Base-by-base conservation (phyloP, 92 coral and sea anemone species). In the Galaxea fascicularis region DNA sequence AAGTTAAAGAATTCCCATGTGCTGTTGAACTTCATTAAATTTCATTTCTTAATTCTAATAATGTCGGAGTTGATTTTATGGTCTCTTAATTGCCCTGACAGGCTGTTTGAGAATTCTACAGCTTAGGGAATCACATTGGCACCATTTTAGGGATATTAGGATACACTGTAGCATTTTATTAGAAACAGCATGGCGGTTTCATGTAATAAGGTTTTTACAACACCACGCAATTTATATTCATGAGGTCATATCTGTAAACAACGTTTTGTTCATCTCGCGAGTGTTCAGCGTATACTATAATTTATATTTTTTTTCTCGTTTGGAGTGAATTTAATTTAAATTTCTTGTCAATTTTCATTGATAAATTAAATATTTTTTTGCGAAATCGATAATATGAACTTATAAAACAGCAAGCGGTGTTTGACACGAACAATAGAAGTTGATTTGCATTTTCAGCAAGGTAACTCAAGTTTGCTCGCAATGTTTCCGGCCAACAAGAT, bases 1-100 rank as follows among this genome's bases (percentile, higher is more conserved):
- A 94, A 89, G 95, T 94, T 86, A 65, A 83, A 92, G 92, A 94
- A 94, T 94, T 89, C 89, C 95, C 98, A 94, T 94, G 98, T 94
- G 98, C 92, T 94, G 76, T 46, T 71, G 79, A 74, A 77, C 78
- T 78, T 93, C 94, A 85, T 86, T 87, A 90, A 86, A 78, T 85
- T 84, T 76, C 80, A 78, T 87, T 79, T 87, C 78, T 64, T 84
- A 77, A 85, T 57, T 88, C 92, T 64, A 53, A 82, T 75, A 59
- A 64, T 47, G 81, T 62, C 85, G 58, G 73, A 67, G 71, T 76
- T 79, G 60, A 91, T 87, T 79, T 88, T 73, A 82, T 66, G 46
- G 86, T 53, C 76, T 31, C 72, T 58, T 78, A 83, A 83, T 91
- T 87, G 80, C 39, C 69, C 17, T 15, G 65, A 82, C 52, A 58